Evolutionary conservation across 2,113 vertebrate species (phyloP), one percentile per base, ranked within the genome.

Genomic region (Gopherus flavomarginatus): DNA sequence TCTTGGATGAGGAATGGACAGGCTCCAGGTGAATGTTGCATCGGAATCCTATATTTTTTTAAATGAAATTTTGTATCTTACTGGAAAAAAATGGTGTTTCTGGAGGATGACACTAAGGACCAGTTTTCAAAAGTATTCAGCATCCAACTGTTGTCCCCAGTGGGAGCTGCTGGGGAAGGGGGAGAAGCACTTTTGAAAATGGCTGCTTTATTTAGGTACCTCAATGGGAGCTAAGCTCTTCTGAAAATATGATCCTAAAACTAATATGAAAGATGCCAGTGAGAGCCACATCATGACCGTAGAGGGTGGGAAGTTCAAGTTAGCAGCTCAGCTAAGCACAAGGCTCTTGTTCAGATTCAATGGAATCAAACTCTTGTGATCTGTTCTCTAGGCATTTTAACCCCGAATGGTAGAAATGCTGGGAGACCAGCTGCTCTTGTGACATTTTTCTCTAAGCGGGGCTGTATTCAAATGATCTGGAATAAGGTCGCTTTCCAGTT

Each of bases 91-190:
- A 94, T 9, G 87, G 95, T 91, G 92, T 81, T 95, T 96, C 90
- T 82, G 90, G 0, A 5, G 94, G 89, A 84, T 96, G 94, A 96
- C 94, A 82, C 93, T 96, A 93, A 96, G 90, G 90, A 95, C 97
- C 95, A 96, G 96, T 96, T 96, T 97, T 97, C 94, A 96, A 90
- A 95, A 96, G 95, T 97, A 97, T 97, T 96, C 92, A 93, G 93
- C 92, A 95, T 95, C 97, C 95, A 97, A 97, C 98, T 98, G 98
- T 98, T 99, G 98, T 98, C 98, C 94, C 97, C 92, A 97, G 94
- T 97, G 57, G 27, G 57, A 59, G 11, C 27, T 59, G 57, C 57
- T 59, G 27, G 10, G 10, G 22, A 10, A 27, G 56, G 26, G 57
- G 27, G 57, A 97, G 94, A 97, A 98, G 97, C 98, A 98, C 93